phyloP scores from a whole-genome alignment of 2,113 vertebrate genomes.

The Steatornis caripensis region DNA sequence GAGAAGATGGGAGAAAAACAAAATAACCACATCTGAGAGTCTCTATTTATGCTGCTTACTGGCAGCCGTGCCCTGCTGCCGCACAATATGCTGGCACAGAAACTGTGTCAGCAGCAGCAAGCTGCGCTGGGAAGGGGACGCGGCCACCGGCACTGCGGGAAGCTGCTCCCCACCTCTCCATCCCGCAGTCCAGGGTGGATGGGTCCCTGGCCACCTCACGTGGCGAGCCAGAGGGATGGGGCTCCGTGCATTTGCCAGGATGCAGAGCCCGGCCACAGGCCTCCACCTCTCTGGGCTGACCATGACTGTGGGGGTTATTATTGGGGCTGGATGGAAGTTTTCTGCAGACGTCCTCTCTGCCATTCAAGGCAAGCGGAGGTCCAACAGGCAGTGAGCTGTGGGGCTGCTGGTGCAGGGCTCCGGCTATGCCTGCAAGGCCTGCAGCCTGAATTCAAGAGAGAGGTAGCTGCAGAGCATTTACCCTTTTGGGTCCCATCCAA shows the following conservation, averaged over 20 bases:
- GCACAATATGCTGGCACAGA: accelerated
- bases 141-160: accelerated
- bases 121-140: accelerated
- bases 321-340: neutral
- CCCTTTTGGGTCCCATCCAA: neutral
- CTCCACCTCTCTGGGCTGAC: neutral
- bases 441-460: neutral
- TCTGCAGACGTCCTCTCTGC: neutral
- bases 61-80: neutral
- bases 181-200: neutral
- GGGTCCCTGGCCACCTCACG: accelerated
- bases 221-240: neutral
- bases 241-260: accelerated
- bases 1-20: neutral
- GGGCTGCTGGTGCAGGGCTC: neutral
- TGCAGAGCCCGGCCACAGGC: accelerated
- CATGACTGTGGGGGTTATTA: neutral
- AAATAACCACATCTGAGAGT: neutral
- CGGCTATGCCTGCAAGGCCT: neutral
- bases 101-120: neutral
- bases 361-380: neutral
- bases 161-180: neutral
- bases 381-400: neutral
- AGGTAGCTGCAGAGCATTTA: neutral
- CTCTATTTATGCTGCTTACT: neutral